Percentiles rank a stretch among this genome's conserved stretches.
Conservation (phyloP, 1,140 invertebrate genomes). For the Drosophila prosaltans region DNA sequence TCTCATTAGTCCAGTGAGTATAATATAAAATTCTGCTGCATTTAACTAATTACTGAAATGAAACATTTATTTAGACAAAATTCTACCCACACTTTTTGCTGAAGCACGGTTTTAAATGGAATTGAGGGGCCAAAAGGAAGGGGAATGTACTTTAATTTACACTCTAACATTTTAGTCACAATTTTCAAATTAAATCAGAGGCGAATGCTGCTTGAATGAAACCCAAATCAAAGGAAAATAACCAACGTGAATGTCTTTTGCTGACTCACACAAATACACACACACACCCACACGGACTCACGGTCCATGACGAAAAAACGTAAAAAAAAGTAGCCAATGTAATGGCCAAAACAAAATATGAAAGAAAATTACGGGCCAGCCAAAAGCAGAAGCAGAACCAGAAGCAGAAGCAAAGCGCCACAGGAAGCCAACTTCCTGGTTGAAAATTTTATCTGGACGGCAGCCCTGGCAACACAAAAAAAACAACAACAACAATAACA, state of each 20-base stretch:
- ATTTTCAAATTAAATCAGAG: slow-evolving; percentile 72
- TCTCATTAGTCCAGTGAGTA: too few species aligned
- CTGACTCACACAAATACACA: slow-evolving; percentile 24
- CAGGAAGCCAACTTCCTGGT: slow-evolving; percentile 76
- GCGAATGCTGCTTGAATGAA: slow-evolving; percentile 54
- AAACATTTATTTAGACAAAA: background rate
- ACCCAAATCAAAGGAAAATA: slow-evolving; percentile 61
- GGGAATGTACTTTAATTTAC: slow-evolving; percentile 40
- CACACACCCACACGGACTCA: slow-evolving; percentile 22
- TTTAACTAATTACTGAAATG: background rate
- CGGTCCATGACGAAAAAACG: slow-evolving; percentile 46
- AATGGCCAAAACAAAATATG: slow-evolving; percentile 74
- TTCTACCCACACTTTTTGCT: background rate
- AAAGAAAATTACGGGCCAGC: slow-evolving; percentile 53
- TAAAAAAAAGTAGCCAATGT: slow-evolving; percentile 68
- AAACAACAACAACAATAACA: slow-evolving; percentile 24
- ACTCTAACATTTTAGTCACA: slow-evolving; percentile 71
- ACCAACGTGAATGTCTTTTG: slow-evolving; percentile 45
- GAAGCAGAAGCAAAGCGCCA: slow-evolving; percentile 42
- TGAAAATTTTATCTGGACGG: slow-evolving; percentile 74
- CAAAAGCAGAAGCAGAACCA: slow-evolving; percentile 18
- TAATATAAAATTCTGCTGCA: background rate
- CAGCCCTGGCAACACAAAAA: slow-evolving; percentile 47
- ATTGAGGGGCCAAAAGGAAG: background rate
- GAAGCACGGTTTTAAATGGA: slow-evolving; percentile 1